phyloP scores from a whole-genome alignment of 2,888 invertebrate genomes.

The Empis stercorea region DNA sequence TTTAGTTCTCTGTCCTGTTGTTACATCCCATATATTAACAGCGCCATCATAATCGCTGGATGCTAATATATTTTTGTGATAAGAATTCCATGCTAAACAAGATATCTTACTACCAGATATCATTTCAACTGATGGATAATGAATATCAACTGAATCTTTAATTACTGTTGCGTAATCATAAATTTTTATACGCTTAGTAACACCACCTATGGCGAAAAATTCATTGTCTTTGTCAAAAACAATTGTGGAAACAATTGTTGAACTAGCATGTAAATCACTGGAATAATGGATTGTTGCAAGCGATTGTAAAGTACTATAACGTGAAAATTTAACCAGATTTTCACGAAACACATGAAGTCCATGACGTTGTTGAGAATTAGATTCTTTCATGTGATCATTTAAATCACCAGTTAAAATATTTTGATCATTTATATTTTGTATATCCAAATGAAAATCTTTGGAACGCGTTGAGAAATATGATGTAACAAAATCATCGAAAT shows the following conservation, averaged over 20 bases:
- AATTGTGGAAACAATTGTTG: conserved; percentile 79
- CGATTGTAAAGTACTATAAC: conserved; percentile 63
- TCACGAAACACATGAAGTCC: conserved; percentile 68
- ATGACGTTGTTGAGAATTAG: background rate
- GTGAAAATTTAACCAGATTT: conserved; percentile 73
- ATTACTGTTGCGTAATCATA: conserved; percentile 81
- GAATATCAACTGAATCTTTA: conserved; percentile 75
- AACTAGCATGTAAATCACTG: conserved; percentile 75
- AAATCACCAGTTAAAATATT: background rate
- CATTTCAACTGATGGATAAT: conserved; percentile 88
- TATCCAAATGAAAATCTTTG: background rate
- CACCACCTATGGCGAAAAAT: conserved; percentile 90
- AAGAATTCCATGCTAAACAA: conserved; percentile 88
- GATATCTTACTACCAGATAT: conserved; percentile 85
- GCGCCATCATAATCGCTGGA: conserved; percentile 92
- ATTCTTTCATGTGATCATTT: no score
- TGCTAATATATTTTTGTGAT: conserved; percentile 75
- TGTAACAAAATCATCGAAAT: conserved; percentile 80
- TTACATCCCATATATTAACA: conserved; percentile 86
- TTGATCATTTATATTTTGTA: background rate
- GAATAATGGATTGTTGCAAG: conserved; percentile 83
- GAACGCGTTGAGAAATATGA: conserved; percentile 66
- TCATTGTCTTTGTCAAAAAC: conserved; percentile 95
- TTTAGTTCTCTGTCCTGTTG: conserved; percentile 58
- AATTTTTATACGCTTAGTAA: conserved; percentile 86